Percentiles rank a stretch among this genome's conserved stretches.
phyloP scores from a whole-genome alignment of 2,113 vertebrate genomes.

The Corydoras sp. region DNA sequence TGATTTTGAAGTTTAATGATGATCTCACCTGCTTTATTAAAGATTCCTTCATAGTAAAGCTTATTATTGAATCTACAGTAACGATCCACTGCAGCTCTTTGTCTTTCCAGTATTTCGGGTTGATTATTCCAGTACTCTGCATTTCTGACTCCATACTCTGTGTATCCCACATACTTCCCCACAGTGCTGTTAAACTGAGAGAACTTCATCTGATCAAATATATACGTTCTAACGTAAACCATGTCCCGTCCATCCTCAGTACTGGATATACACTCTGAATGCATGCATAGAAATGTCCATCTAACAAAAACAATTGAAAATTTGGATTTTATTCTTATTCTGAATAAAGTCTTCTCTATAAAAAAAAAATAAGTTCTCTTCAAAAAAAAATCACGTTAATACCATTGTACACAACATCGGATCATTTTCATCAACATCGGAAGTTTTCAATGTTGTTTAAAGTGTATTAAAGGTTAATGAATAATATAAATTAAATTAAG shows the following conservation, averaged over 20 bases:
- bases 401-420: too few species aligned
- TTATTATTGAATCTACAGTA: slow-evolving; percentile 4
- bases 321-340: too few species aligned
- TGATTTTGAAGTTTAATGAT: too few species aligned
- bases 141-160: neutral
- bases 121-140: neutral
- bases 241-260: slow-evolving; percentile 1
- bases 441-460: too few species aligned
- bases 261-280: neutral
- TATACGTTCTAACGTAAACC: neutral
- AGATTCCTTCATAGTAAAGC: neutral
- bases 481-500: neutral
- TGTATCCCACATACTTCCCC: slow-evolving; percentile 24
- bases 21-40: slow-evolving; percentile 18
- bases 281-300: neutral
- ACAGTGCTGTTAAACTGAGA: slow-evolving; percentile 32
- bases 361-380: too few species aligned
- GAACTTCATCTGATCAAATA: slow-evolving; percentile 21
- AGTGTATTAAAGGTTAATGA: neutral
- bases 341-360: too few species aligned
- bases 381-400: too few species aligned
- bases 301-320: slow-evolving; percentile 1
- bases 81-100: neutral
- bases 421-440: too few species aligned
- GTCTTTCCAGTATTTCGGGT: accelerated